phyloP scores from a whole-genome alignment of 2,113 vertebrate genomes.

The Hemicordylus capensis region DNA sequence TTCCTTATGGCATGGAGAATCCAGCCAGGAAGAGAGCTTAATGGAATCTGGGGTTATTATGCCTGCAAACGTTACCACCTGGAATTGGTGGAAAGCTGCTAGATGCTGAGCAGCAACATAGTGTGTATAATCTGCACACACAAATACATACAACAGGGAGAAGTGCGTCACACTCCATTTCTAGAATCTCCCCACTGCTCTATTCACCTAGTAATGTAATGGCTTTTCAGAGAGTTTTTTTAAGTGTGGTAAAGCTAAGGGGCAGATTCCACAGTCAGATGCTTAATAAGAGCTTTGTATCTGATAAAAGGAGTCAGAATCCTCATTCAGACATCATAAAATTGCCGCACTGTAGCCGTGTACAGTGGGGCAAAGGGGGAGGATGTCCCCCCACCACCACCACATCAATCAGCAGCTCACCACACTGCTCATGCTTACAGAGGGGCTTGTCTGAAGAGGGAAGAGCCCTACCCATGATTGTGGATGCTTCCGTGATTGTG shows the following conservation, averaged over 20 bases:
- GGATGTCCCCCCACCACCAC: too few relatives aligned
- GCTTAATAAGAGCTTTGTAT: not conserved
- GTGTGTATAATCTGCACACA: not conserved
- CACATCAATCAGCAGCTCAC: too few relatives aligned
- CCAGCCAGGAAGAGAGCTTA: not conserved
- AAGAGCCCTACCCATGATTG: too few relatives aligned
- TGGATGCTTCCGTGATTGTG: too few relatives aligned
- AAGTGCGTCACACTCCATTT: not conserved
- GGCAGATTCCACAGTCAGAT: not conserved
- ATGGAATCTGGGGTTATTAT: conserved; percentile 11
- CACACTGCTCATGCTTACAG: too few relatives aligned
- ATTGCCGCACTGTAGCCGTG: too few relatives aligned
- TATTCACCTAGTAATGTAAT: not conserved
- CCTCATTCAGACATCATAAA: too few relatives aligned
- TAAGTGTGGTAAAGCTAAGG: not conserved
- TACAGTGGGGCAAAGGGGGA: too few relatives aligned
- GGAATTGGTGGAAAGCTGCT: not conserved
- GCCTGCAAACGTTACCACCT: not conserved
- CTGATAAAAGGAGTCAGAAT: not conserved
- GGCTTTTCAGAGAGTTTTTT: not conserved
- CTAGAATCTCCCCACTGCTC: not conserved
- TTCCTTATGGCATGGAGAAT: not conserved
- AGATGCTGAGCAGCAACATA: not conserved
- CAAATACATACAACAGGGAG: not conserved
- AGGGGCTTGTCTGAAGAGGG: too few relatives aligned